A percentile compares a stretch with the other conserved stretches of the same genome.
These are phyloP conservation scores for Drosophila acutilabella DNA, from an alignment of 2,888 invertebrate genomes.

Conservation along the genomic window DNA sequence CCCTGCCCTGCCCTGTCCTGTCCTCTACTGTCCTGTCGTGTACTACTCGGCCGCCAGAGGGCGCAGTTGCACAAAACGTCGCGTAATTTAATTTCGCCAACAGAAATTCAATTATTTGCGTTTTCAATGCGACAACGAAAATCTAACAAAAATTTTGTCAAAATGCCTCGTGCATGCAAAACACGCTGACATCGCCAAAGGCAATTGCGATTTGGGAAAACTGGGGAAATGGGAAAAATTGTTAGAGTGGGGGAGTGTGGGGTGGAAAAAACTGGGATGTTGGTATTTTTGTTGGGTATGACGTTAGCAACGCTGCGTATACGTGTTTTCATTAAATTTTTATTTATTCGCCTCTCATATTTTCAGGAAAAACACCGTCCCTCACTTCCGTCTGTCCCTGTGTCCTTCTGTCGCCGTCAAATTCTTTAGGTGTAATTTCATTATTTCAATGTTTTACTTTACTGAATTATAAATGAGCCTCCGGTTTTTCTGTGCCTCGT, in stretches of 20 bases:
- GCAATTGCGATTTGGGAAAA: conserved; percentile 31
- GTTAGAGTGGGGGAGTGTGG: too few relatives aligned
- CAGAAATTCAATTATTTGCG: conserved; percentile 75
- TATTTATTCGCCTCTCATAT: conserved; percentile 61
- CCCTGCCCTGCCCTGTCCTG: neutral
- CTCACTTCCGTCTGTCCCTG: conserved; percentile 10
- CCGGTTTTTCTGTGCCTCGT: conserved; percentile 39
- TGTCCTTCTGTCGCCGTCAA: conserved; percentile 36
- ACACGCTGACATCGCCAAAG: conserved; percentile 36
- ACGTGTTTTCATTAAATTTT: conserved; percentile 77
- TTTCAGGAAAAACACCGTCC: conserved; percentile 10
- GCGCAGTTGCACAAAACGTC: conserved; percentile 37
- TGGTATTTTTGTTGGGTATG: neutral
- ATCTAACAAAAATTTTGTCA: conserved; percentile 59
- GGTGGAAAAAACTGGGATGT: neutral
- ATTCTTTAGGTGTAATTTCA: conserved; percentile 78
- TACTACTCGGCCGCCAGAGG: conserved; percentile 28
- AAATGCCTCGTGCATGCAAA: conserved; percentile 67
- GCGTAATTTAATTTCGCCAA: conserved; percentile 67
- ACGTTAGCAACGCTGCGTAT: conserved; percentile 53
- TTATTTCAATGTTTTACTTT: conserved; percentile 79
- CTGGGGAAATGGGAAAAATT: neutral
- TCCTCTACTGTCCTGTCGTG: neutral
- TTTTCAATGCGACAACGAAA: conserved; percentile 49
- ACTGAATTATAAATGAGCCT: conserved; percentile 77